phyloP scores from a whole-genome alignment of 1,140 invertebrate species.

The Bombus affinis region DNA sequence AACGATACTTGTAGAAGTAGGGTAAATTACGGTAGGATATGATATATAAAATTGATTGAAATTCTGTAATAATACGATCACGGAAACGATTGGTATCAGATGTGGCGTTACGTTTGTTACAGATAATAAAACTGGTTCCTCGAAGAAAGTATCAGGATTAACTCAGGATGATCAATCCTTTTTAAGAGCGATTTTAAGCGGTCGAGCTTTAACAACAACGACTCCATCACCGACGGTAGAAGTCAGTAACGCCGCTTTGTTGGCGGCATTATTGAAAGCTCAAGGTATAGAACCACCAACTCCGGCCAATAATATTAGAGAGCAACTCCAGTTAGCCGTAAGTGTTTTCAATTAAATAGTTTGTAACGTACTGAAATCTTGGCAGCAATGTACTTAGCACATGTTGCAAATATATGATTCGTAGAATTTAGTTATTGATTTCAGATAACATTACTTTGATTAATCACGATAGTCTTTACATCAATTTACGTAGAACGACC shows the following conservation, averaged over 20 bases:
- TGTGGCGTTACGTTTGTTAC: background rate
- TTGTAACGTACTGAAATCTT: background rate
- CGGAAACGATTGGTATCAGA: background rate
- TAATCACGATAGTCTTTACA: too few relatives aligned
- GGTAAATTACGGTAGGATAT: too few relatives aligned
- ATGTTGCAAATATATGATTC: background rate
- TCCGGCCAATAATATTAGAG: conserved; percentile 81
- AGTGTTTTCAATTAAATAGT: conserved; percentile 68
- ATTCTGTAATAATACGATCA: background rate
- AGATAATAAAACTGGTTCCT: conserved; percentile 17
- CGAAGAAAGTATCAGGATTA: background rate
- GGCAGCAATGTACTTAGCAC: background rate
- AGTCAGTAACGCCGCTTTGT: conserved; percentile 84
- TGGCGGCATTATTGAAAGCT: conserved; percentile 87
- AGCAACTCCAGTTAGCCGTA: conserved; percentile 85
- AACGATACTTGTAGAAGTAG: background rate
- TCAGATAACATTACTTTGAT: too few relatives aligned
- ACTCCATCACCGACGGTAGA: conserved; percentile 19
- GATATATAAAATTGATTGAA: background rate
- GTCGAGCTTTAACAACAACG: conserved; percentile 49
- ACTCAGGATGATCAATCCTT: conserved; percentile 74
- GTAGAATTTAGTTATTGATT: background rate
- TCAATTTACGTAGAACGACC: too few relatives aligned
- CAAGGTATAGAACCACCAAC: conserved; percentile 87
- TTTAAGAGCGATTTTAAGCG: conserved; percentile 71